Evolutionary conservation across 2,888 invertebrate genomes (phyloP).

Genomic region (Eristalinus aeneus): DNA sequence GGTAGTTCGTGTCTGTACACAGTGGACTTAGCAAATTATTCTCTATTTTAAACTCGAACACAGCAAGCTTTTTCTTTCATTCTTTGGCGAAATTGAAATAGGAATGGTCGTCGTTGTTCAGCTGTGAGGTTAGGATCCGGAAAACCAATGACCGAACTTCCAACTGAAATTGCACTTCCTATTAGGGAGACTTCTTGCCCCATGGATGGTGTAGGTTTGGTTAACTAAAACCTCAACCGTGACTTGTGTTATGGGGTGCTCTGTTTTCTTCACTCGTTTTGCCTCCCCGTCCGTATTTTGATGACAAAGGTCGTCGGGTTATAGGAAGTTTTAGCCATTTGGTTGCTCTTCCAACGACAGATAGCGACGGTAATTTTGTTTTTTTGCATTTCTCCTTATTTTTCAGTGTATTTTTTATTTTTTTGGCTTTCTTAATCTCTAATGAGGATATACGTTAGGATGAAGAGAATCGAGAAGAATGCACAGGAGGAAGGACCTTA

Average conservation of each 20-base stretch:
- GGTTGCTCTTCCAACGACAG: slow-evolving; percentile 40
- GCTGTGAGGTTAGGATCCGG: slow-evolving; percentile 42
- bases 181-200: slow-evolving; percentile 7
- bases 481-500: not conserved
- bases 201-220: not conserved
- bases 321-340: slow-evolving; percentile 50
- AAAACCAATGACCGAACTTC: slow-evolving; percentile 56
- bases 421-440: slow-evolving; percentile 45
- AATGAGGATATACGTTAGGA: slow-evolving; percentile 60
- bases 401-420: too few relatives aligned
- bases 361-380: slow-evolving; percentile 47
- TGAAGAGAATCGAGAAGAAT: slow-evolving; percentile 4
- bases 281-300: slow-evolving; percentile 7
- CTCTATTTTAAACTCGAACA: slow-evolving; percentile 58
- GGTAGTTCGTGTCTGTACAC: slow-evolving; percentile 42
- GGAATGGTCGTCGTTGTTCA: not conserved
- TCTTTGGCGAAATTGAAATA: slow-evolving; percentile 24
- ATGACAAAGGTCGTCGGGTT: slow-evolving; percentile 54
- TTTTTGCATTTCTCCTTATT: not conserved
- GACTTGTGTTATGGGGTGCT: not conserved
- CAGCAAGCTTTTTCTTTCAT: slow-evolving; percentile 15
- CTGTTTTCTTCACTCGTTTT: not conserved
- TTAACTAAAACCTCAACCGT: not conserved
- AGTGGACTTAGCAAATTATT: slow-evolving; percentile 62
- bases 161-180: slow-evolving; percentile 44